Conservation (phyloP, 2,797 vertebrate species). For the Tinamus major region DNA sequence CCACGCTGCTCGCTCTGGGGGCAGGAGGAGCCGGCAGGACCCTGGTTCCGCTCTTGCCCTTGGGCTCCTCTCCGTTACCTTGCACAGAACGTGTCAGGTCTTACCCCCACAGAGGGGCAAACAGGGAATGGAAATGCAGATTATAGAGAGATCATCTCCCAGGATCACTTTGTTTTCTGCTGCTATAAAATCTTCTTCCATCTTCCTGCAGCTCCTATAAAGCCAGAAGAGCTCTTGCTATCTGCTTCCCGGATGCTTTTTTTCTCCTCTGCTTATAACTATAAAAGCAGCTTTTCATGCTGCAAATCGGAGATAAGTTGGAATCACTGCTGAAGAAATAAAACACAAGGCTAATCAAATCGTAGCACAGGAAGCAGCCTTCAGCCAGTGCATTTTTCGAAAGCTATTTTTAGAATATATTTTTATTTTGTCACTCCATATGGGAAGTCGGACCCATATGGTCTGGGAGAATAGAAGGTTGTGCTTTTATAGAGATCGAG, state of each 20-base stretch:
- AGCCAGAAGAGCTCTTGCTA: conserved; percentile 28
- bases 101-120: neutral
- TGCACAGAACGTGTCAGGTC: neutral
- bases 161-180: conserved; percentile 12
- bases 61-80: conserved; percentile 48
- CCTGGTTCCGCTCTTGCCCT: conserved; percentile 21
- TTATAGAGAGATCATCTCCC: conserved; percentile 17
- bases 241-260: conserved; percentile 18
- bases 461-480: conserved; percentile 47
- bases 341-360: conserved; percentile 52
- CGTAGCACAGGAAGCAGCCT: conserved; percentile 48
- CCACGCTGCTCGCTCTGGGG: neutral
- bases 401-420: conserved; percentile 55
- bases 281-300: conserved; percentile 50
- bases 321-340: conserved; percentile 37
- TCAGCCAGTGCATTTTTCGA: conserved; percentile 51
- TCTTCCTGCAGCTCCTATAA: conserved; percentile 37
- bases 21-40: conserved; percentile 50
- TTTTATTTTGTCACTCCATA: conserved; percentile 70
- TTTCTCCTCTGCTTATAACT: conserved; percentile 24
- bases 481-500: conserved; percentile 9
- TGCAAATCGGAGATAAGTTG: conserved; percentile 53
- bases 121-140: conserved; percentile 4
- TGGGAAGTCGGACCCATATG: conserved; percentile 65
- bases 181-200: conserved; percentile 2